Percentiles rank a stretch among this genome's conserved stretches.
Evolutionary conservation across 2,113 vertebrate species (phyloP).

Genomic region (Colinus virginianus): DNA sequence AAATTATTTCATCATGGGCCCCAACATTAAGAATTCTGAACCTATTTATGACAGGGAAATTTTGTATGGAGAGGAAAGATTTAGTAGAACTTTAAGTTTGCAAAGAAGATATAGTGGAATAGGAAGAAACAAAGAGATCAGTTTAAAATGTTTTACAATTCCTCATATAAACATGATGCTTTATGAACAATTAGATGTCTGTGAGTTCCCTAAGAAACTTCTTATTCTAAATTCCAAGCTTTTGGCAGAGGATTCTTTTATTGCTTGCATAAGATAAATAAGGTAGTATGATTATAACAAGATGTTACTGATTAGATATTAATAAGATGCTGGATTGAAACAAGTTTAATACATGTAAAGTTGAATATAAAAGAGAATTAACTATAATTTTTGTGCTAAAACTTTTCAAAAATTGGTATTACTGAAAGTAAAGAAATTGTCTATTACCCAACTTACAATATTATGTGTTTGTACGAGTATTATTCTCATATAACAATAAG

Average conservation of each 20-base stretch:
- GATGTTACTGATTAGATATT: neutral
- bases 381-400: neutral
- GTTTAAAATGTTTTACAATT: neutral
- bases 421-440: neutral
- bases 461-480: neutral
- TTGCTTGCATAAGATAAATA: neutral
- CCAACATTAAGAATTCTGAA: neutral
- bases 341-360: neutral
- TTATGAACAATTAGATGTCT: neutral
- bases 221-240: neutral
- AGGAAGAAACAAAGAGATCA: neutral
- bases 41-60: neutral
- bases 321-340: neutral
- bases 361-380: neutral
- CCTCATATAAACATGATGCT: neutral
- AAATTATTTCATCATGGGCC: neutral
- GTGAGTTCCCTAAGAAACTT: neutral
- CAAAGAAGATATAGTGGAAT: neutral
- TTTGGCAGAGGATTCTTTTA: neutral
- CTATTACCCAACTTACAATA: neutral
- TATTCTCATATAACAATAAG: neutral
- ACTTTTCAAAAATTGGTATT: neutral
- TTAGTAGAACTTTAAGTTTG: neutral
- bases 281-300: neutral
- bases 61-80: neutral